Base-by-base conservation (phyloP, 2,888 invertebrate species). In the Branchinecta sandiegonensis region DNA sequence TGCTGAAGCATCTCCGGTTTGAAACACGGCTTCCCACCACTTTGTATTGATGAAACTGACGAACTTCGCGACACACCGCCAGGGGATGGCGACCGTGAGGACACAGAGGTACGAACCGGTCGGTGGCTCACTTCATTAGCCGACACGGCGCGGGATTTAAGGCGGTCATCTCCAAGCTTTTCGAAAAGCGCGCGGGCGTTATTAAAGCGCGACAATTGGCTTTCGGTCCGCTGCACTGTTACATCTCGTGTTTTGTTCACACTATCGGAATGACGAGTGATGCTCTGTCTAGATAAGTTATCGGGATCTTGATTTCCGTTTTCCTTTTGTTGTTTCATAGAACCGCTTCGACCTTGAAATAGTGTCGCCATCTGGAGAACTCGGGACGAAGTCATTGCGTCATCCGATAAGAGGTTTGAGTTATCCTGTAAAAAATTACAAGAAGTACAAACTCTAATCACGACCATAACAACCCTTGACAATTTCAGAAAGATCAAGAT, bases 141-240 rank as follows among this genome's bases (percentile, higher is more conserved):
- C n/a, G 56, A 56, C 17, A 17, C 14, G 10, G 56, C 17, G 56
- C 56, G 56, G 17, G 9, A 66, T 66, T 37, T 71, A 71, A 8
- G 69, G 17, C 72, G 69, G 64, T 72, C 71, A 67, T 72, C 72
- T 74, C 90, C 87, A 72, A 94, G 81, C 76, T 92, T 92, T 78
- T 94, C 93, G 78, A 94, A 94, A 69, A 94, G 82, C 64, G 94
- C 93, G 71, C 92, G 83, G 4, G 93, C 93, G 78, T 89, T 91
- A 78, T 94, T 92, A 78, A 93, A 93, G 71, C 90, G 81, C n/a
- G 91, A 88, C 75, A 90, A 85, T 77, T 92, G 92, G 75, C 90
- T 90, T 79, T 92, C 90, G 17, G 90, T 90, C 71, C 92, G 83
- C 70, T 88, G 89, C 65, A 90, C 88, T 12, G 87, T 86, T 56